Conservation (phyloP, 1,140 invertebrate species). For the Leptinotarsa texana region DNA sequence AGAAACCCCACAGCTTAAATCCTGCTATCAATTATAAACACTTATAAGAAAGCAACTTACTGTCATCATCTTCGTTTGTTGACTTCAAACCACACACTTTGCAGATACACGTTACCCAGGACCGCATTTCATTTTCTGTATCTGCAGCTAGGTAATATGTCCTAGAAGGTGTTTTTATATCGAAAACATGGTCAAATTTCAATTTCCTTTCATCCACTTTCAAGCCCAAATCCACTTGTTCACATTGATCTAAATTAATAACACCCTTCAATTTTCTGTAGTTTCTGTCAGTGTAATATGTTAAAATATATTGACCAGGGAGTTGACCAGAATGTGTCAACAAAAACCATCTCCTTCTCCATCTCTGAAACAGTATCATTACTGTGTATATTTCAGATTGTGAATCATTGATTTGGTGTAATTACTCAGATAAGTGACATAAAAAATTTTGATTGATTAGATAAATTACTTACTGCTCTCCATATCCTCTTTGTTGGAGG, state of each 20-base stretch:
- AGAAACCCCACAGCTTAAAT: too few relatives aligned
- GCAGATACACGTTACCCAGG: slow-evolving; percentile 93
- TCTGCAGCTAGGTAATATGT: slow-evolving; percentile 92
- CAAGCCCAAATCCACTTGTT: slow-evolving; percentile 90
- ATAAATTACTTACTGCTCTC: slow-evolving; percentile 77
- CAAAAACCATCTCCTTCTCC: slow-evolving; percentile 92
- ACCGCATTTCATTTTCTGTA: slow-evolving; percentile 88
- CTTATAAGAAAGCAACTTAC: slow-evolving; percentile 37
- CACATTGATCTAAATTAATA: slow-evolving; percentile 93
- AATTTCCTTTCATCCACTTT: slow-evolving; percentile 79
- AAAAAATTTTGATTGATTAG: slow-evolving; percentile 18
- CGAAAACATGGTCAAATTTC: slow-evolving; percentile 85
- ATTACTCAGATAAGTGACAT: neutral
- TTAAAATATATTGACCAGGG: slow-evolving; percentile 89
- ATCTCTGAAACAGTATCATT: slow-evolving; percentile 70
- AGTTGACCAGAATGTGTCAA: slow-evolving; percentile 86
- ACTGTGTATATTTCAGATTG: slow-evolving; percentile 29
- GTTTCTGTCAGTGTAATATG: slow-evolving; percentile 88
- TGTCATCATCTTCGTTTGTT: slow-evolving; percentile 71
- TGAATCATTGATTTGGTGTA: slow-evolving; percentile 47
- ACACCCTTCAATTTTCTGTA: slow-evolving; percentile 86
- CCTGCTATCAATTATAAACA: neutral
- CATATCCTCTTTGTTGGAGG: slow-evolving; percentile 85
- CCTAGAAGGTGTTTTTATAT: slow-evolving; percentile 84
- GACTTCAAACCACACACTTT: slow-evolving; percentile 86